Evolutionary conservation across 2,888 invertebrate genomes (phyloP), one percentile per base, ranked within the genome.

Genomic region (Hedychridium roseum): DNA sequence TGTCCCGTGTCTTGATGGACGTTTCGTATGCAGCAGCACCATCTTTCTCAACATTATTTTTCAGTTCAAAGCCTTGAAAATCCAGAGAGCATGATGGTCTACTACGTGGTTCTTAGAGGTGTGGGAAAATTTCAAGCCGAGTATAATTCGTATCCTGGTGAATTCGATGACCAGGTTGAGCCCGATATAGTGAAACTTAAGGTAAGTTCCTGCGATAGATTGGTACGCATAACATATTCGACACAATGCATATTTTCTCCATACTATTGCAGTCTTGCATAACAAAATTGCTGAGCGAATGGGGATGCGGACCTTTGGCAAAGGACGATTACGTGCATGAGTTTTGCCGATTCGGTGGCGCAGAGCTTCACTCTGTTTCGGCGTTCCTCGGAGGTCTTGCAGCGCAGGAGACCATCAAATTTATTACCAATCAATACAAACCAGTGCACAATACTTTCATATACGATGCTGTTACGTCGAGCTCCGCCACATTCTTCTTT

Each of bases 291-390:
- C 80, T 96, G 0, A 85, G 85, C 52, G 96, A 97, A 79, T 91
- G 94, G 88, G 91, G 92, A 2, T 88, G 92, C 70, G 87, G 88
- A 12, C 86, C 89, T 26, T 73, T 84, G 12, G 84, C 91, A 28
- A 92, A 93, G 74, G 97, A 97, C 80, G 97, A 97, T 78, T 90
- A 91, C 70, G 87, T 97, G 20, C 96, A 97, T 79, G 97, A 97
- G 82, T 89, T 97, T 81, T 94, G 94, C 73, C 86, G 97, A 21
- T 97, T 94, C 80, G 98, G 97, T 7, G 97, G 94, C 6, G 88
- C 92, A 6, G 97, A 99, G 80, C 82, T 98, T 50, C 98, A 98
- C 79, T 91, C 94, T 20, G 87, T 98, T 7, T 94, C 97, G 7
- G 91, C 98, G 3, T 93, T 92, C 74, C 82, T 97, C 79, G 93